phyloP scores from a whole-genome alignment of 1,140 invertebrate genomes.

The Eupristina koningsbergeri region DNA sequence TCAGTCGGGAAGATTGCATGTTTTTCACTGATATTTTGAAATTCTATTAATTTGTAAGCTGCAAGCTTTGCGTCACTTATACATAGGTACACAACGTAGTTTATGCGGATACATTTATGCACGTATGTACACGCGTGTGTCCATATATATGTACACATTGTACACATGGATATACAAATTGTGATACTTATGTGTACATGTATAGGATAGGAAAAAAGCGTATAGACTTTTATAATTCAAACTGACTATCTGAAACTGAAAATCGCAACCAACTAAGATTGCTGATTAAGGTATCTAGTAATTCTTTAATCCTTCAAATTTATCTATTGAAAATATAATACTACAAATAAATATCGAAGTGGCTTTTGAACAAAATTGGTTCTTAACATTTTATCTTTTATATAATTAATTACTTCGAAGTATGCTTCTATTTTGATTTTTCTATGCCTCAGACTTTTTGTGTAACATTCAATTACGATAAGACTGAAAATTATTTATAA shows the following conservation, averaged over 20 bases:
- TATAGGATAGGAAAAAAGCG: conserved; percentile 48
- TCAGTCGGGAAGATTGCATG: neutral
- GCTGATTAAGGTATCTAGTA: neutral
- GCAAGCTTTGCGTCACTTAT: conserved; percentile 50
- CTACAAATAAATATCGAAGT: conserved; percentile 33
- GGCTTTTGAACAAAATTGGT: neutral
- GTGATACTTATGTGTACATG: conserved; percentile 36
- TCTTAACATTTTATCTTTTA: neutral
- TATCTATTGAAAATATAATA: conserved; percentile 31
- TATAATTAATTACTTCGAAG: conserved; percentile 14
- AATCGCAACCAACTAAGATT: conserved; percentile 24
- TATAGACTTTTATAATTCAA: conserved; percentile 47
- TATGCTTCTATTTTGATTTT: conserved; percentile 20
- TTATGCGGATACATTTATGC: conserved; percentile 23
- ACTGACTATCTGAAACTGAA: conserved; percentile 51
- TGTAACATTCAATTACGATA: neutral
- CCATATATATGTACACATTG: conserved; percentile 6
- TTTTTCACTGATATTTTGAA: conserved; percentile 16
- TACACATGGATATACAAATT: conserved; percentile 42
- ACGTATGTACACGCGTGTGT: neutral
- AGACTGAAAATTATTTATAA: neutral
- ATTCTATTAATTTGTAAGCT: conserved; percentile 51
- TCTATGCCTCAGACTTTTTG: neutral
- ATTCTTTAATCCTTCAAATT: neutral
- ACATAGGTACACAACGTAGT: conserved; percentile 54